Percentiles rank a stretch among this genome's conserved stretches.
phyloP scores from a whole-genome alignment of 2,888 invertebrate genomes.

The Blastobasis adustella region DNA sequence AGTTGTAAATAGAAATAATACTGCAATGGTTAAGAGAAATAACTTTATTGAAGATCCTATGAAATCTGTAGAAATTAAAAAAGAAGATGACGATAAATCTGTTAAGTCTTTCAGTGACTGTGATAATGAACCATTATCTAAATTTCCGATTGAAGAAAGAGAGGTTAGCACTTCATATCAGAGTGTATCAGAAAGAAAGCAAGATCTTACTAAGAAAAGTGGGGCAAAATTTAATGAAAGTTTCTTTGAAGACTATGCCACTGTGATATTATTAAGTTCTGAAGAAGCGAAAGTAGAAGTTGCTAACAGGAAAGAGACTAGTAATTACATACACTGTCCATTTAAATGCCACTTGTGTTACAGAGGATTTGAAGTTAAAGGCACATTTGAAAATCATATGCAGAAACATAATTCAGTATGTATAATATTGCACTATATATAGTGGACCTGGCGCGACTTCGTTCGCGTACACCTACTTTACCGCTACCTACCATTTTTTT shows the following conservation, averaged over 20 bases:
- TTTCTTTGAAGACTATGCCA: constrained; percentile 29
- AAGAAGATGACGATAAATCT: constrained; percentile 7
- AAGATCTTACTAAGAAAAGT: not conserved
- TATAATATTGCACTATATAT: not conserved
- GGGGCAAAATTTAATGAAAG: constrained; percentile 12
- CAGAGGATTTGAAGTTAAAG: constrained; percentile 28
- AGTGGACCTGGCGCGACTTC: too few species aligned
- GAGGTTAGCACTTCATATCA: too few species aligned
- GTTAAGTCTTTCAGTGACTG: not conserved
- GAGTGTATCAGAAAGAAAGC: not conserved
- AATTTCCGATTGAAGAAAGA: not conserved
- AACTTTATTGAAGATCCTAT: too few species aligned
- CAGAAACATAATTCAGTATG: constrained; percentile 33
- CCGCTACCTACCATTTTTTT: too few species aligned
- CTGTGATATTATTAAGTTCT: constrained; percentile 23
- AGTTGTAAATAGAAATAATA: too few species aligned
- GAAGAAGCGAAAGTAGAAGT: constrained; percentile 34
- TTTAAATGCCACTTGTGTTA: constrained; percentile 36
- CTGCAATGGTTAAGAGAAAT: too few species aligned
- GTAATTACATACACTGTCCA: constrained; percentile 28
- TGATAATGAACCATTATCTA: constrained; percentile 28
- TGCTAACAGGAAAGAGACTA: constrained; percentile 29
- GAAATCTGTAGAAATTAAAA: constrained; percentile 1
- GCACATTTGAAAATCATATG: constrained; percentile 32
- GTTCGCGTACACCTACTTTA: too few species aligned